These are phyloP conservation scores for Heliocidaris erythrogramma DNA, from an alignment of 35 echinoderm and acorn worm species.

Conservation along the genomic window DNA sequence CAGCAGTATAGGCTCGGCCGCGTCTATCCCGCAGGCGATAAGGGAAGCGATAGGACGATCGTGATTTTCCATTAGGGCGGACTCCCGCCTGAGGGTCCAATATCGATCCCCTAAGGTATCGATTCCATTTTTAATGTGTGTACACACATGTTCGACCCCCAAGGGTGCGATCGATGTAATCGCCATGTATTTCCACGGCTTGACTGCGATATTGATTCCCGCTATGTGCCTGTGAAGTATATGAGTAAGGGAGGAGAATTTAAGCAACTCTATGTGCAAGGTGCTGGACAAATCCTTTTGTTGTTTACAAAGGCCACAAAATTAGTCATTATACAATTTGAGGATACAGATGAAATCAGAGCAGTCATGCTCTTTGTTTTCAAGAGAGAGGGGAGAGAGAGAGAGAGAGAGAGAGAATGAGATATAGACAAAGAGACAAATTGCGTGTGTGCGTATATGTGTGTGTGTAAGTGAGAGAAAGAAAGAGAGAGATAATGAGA, in stretches of 20 bases:
- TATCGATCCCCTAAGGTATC: conserved; percentile 40
- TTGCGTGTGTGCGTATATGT: no score
- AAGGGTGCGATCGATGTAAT: conserved; percentile 46
- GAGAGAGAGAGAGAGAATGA: no score
- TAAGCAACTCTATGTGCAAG: not conserved
- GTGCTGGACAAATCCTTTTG: not conserved
- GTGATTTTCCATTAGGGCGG: conserved; percentile 46
- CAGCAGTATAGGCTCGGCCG: not conserved
- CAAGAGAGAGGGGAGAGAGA: no score
- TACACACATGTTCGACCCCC: conserved; percentile 46
- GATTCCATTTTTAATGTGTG: conserved; percentile 51
- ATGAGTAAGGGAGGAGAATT: not conserved
- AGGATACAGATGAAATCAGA: no score
- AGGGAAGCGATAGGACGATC: not conserved
- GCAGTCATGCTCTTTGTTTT: no score
- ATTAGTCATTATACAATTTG: not conserved
- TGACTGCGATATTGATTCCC: conserved; percentile 24
- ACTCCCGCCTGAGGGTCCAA: not conserved
- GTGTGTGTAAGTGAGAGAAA: no score
- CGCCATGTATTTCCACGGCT: conserved; percentile 37
- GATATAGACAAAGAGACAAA: no score
- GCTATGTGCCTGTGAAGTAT: not conserved
- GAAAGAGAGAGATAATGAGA: no score
- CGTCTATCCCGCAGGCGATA: not conserved
- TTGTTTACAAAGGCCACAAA: not conserved